Conservation (phyloP, 92 coral and sea anemone species). For the Umimayanthus kanabou region DNA sequence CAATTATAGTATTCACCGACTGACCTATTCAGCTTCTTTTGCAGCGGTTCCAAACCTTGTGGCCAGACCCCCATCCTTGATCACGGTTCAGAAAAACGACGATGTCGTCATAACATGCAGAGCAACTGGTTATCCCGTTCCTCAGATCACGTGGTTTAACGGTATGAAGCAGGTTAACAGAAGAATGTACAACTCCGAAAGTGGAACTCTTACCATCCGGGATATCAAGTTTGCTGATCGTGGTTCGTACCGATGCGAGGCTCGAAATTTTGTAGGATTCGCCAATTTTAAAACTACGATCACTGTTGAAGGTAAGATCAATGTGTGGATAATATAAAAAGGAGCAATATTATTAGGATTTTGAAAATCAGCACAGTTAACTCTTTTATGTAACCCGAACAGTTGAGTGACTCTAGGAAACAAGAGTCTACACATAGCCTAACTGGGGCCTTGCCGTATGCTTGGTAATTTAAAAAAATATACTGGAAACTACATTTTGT, state of each 20-base stretch:
- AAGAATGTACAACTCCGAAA: conserved; percentile 18
- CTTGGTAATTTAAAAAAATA: too few species aligned
- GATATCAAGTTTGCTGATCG: conserved; percentile 58
- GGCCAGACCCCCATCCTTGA: conserved; percentile 41
- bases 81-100: conserved; percentile 55
- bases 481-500: too few species aligned
- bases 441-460: too few species aligned
- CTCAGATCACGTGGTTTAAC: conserved; percentile 70
- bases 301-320: conserved; percentile 57
- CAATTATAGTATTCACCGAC: background rate
- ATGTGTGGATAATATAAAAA: background rate
- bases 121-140: conserved; percentile 63
- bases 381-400: too few species aligned
- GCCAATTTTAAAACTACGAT: conserved; percentile 45
- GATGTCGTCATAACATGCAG: conserved; percentile 48
- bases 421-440: too few species aligned
- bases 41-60: conserved; percentile 58
- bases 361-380: background rate
- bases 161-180: conserved; percentile 18
- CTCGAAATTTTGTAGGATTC: conserved; percentile 62
- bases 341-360: background rate
- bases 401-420: too few species aligned
- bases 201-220: conserved; percentile 45
- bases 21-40: background rate
- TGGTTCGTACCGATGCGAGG: conserved; percentile 66